Conservation (phyloP, 2,888 invertebrate species). For the Allophyes oxyacanthae region DNA sequence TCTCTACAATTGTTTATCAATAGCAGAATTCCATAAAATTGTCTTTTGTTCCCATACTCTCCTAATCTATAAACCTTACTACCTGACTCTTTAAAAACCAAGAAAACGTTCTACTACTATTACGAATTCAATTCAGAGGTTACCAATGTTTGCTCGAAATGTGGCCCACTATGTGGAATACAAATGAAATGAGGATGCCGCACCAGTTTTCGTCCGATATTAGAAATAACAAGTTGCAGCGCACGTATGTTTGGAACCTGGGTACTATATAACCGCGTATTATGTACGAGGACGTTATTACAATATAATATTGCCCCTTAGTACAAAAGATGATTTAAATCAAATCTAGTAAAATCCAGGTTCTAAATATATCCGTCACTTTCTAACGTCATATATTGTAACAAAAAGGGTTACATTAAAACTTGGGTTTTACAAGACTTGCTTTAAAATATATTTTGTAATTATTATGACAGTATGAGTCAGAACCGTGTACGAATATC, state of each 20-base stretch:
- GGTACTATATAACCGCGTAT: neutral
- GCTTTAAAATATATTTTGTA: too few relatives aligned
- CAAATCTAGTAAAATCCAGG: too few relatives aligned
- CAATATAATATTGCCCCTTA: too few relatives aligned
- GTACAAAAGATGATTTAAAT: too few relatives aligned
- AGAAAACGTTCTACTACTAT: slow-evolving; percentile 46
- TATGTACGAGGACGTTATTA: slow-evolving; percentile 23
- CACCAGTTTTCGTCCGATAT: slow-evolving; percentile 51
- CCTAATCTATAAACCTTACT: slow-evolving; percentile 8
- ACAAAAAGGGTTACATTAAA: too few relatives aligned
- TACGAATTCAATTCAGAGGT: slow-evolving; percentile 59
- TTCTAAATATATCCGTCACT: too few relatives aligned
- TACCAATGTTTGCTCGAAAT: slow-evolving; percentile 59
- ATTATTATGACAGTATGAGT: too few relatives aligned
- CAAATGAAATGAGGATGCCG: slow-evolving; percentile 59
- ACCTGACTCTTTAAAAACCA: slow-evolving; percentile 29
- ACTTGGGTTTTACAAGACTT: too few relatives aligned
- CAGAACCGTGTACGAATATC: too few relatives aligned
- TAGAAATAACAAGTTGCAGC: slow-evolving; percentile 54
- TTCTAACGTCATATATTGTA: too few relatives aligned
- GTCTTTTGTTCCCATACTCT: slow-evolving; percentile 6
- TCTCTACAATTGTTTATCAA: neutral
- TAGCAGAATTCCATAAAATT: neutral
- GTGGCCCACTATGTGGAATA: slow-evolving; percentile 60
- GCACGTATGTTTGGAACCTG: slow-evolving; percentile 28